These are phyloP conservation scores for Pristiophorus japonicus DNA, from an alignment of 2,113 vertebrate genomes.

Conservation along the genomic window DNA sequence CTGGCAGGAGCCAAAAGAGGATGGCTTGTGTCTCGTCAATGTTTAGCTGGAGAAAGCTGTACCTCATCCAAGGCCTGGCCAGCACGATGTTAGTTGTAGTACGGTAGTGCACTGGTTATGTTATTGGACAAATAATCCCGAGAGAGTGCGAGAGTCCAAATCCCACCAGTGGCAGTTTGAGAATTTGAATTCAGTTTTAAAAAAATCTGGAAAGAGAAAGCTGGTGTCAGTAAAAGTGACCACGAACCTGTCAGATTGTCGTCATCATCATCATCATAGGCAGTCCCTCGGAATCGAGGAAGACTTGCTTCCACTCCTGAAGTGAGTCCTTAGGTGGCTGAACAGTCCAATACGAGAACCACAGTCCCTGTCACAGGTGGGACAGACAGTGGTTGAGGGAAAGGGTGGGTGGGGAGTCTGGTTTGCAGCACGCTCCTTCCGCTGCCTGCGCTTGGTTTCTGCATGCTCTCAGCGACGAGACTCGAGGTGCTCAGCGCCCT, in stretches of 20 bases:
- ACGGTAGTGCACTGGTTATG: not conserved
- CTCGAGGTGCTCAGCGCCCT: too few species aligned
- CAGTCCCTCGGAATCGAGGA: too few species aligned
- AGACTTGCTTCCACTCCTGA: too few species aligned
- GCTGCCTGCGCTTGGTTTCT: too few species aligned
- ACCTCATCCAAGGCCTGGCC: not conserved
- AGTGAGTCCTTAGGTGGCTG: too few species aligned
- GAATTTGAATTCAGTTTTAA: not conserved
- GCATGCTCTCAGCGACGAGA: too few species aligned
- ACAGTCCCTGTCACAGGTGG: too few species aligned
- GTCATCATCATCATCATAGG: too few species aligned
- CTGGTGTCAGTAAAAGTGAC: not conserved
- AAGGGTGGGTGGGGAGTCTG: too few species aligned
- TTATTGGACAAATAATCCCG: not conserved
- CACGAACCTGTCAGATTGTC: not conserved
- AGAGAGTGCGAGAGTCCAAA: not conserved
- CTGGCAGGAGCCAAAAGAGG: not conserved
- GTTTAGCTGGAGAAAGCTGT: conserved; percentile 5
- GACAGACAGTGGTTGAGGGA: too few species aligned
- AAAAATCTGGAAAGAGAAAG: not conserved
- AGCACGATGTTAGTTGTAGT: not conserved
- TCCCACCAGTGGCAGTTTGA: not conserved
- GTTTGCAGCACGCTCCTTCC: too few species aligned
- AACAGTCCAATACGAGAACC: too few species aligned
- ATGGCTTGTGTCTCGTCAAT: conserved; percentile 14